phyloP scores from a whole-genome alignment of 2,113 vertebrate species.

The Artemisiospiza belli region DNA sequence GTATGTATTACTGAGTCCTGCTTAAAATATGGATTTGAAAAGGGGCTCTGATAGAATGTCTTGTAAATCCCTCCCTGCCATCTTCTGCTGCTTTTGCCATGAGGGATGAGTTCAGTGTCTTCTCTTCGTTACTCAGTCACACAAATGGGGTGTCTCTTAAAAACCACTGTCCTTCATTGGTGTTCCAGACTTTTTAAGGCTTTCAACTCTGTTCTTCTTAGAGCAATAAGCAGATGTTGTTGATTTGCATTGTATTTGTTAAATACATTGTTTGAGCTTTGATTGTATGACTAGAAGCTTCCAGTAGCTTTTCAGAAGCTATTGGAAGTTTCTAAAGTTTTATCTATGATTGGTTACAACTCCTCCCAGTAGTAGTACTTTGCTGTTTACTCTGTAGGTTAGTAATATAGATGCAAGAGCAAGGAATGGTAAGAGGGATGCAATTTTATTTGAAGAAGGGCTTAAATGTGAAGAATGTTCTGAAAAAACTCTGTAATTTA shows the following conservation, averaged over 20 bases:
- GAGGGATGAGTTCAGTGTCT: neutral
- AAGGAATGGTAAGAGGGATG: neutral
- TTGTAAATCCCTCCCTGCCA: fast-evolving
- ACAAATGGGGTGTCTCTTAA: neutral
- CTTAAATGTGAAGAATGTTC: neutral
- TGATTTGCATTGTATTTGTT: neutral
- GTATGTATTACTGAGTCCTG: neutral
- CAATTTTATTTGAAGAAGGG: neutral
- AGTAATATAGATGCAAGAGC: neutral
- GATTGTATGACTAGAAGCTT: neutral
- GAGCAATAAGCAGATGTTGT: neutral
- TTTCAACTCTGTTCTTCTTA: neutral
- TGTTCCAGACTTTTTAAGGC: neutral
- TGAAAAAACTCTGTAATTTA: neutral
- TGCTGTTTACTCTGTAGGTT: neutral
- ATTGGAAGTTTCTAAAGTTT: neutral
- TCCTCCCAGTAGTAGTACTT: neutral
- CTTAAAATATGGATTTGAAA: neutral
- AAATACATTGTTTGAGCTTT: neutral
- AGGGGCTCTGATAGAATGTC: neutral
- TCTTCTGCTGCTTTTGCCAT: neutral
- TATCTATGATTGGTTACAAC: neutral
- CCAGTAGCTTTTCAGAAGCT: neutral
- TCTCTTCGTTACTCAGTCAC: neutral
- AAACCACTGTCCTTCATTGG: neutral